These are phyloP conservation scores for Agrotis puta DNA, from an alignment of 2,888 invertebrate genomes.

Conservation along the genomic window DNA sequence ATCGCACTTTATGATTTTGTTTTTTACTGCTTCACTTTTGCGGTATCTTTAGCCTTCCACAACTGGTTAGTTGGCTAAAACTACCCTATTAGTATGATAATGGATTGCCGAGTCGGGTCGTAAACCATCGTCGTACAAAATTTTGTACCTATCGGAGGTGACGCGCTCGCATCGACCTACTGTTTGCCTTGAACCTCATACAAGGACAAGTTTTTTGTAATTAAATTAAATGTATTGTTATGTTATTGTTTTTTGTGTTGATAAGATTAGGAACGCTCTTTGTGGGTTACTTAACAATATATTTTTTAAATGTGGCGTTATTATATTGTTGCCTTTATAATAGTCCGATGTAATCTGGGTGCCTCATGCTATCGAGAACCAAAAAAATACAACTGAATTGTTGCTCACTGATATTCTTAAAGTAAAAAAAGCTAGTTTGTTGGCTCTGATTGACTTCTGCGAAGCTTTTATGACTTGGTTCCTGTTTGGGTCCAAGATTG, in stretches of 20 bases:
- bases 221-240: conserved; percentile 57
- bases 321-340: conserved; percentile 4
- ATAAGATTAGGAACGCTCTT: conserved; percentile 37
- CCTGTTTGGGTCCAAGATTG: conserved; percentile 27
- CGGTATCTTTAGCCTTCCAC: conserved; percentile 64
- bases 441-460: conserved; percentile 49
- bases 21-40: conserved; percentile 58
- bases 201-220: conserved; percentile 64
- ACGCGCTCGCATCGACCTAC: conserved; percentile 54
- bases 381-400: conserved; percentile 9
- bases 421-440: conserved; percentile 32
- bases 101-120: conserved; percentile 75
- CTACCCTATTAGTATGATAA: conserved; percentile 86
- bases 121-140: conserved; percentile 71
- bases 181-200: conserved; percentile 64
- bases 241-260: conserved; percentile 50
- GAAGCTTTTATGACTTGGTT: conserved; percentile 28
- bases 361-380: conserved; percentile 2
- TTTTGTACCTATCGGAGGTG: conserved; percentile 55
- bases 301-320: conserved; percentile 5
- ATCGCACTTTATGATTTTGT: conserved; percentile 51
- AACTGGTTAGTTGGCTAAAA: conserved; percentile 78
- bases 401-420: conserved; percentile 30
- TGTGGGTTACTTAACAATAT: conserved; percentile 29
- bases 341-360: conserved; percentile 20